phyloP scores from a whole-genome alignment of 64 coral and sea anemone genomes.

The Montipora sp. region DNA sequence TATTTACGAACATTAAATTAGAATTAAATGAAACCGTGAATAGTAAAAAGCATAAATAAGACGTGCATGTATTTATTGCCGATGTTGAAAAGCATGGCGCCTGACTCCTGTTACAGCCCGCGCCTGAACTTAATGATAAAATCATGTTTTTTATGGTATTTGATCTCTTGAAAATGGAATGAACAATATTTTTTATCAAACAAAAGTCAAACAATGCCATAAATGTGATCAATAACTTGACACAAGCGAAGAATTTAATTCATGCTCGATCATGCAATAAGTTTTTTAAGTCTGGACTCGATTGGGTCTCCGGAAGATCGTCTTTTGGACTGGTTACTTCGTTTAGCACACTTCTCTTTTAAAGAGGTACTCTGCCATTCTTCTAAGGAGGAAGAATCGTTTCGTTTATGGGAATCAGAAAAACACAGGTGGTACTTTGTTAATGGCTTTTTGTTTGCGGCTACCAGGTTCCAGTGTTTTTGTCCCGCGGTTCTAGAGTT shows the following conservation, averaged over 20 bases:
- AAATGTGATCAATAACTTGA: conserved; percentile 43
- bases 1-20: conserved; percentile 33
- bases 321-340: background rate
- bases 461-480: conserved; percentile 7
- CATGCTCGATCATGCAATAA: conserved; percentile 28
- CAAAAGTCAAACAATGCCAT: conserved; percentile 51
- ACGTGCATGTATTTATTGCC: background rate
- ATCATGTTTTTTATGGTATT: background rate
- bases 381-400: conserved; percentile 10
- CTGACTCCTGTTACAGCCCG: background rate
- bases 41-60: conserved; percentile 10
- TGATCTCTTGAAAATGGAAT: conserved; percentile 9
- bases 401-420: conserved; percentile 11
- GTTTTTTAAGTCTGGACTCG: conserved; percentile 6
- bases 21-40: conserved; percentile 33
- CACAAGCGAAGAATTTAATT: conserved; percentile 48
- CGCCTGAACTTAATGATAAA: background rate
- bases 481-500: conserved; percentile 12
- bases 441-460: conserved; percentile 37
- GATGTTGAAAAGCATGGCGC: background rate
- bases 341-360: background rate
- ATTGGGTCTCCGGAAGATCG: background rate
- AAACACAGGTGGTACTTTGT: conserved; percentile 46
- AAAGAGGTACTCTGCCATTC: background rate
- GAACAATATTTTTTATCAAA: conserved; percentile 49